phyloP scores from a whole-genome alignment of 1,140 invertebrate genomes.

The Camponotus vicinus region DNA sequence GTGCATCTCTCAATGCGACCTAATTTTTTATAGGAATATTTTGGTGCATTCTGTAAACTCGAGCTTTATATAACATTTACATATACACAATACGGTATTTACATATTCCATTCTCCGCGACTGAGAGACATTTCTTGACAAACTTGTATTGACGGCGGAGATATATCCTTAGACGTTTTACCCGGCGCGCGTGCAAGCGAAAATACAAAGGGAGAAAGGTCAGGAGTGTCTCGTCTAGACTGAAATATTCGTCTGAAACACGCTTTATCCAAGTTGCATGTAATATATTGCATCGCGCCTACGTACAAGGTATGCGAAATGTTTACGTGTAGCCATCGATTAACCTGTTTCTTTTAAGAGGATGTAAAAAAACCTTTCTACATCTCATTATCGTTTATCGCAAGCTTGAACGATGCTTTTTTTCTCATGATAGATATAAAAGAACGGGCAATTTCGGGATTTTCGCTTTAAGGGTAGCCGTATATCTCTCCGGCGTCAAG shows the following conservation, averaged over 20 bases:
- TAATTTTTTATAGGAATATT: constrained; percentile 22
- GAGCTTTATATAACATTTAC: constrained; percentile 4
- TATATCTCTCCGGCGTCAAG: constrained; percentile 23
- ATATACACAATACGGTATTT: constrained; percentile 33
- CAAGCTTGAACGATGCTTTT: not conserved
- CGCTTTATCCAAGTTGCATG: not conserved
- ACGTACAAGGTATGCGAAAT: not conserved
- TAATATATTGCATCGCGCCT: not conserved
- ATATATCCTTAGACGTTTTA: not conserved
- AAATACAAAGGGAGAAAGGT: constrained; percentile 45
- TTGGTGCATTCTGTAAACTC: not conserved
- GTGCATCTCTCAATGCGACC: not conserved
- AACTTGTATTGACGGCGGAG: constrained; percentile 14
- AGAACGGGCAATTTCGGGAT: constrained; percentile 27
- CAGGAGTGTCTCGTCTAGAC: not conserved
- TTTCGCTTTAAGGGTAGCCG: constrained; percentile 24
- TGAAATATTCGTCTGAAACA: constrained; percentile 41
- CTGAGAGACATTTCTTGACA: constrained; percentile 43
- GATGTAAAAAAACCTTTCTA: not conserved
- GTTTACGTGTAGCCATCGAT: not conserved
- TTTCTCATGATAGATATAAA: not conserved
- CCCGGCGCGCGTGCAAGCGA: not conserved
- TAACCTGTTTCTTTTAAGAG: not conserved
- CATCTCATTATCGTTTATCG: not conserved
- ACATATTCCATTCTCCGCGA: constrained; percentile 45